phyloP scores from a whole-genome alignment of 2,888 invertebrate species.

The Sialis lutaria region DNA sequence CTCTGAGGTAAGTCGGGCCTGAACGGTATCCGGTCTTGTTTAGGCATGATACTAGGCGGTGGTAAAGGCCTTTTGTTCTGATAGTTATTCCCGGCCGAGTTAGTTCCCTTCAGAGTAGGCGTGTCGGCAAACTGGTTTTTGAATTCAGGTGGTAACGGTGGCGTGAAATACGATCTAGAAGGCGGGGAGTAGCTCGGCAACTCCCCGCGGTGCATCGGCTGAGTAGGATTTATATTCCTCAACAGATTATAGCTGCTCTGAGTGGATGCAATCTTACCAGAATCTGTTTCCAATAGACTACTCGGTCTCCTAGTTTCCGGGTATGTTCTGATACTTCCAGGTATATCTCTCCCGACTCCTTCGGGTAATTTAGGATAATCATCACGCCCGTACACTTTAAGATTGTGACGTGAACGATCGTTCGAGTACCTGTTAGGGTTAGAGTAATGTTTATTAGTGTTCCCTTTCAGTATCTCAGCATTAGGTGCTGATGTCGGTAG shows the following conservation, averaged over 20 bases:
- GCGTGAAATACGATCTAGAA: conserved; percentile 61
- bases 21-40: conserved; percentile 69
- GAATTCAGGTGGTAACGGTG: conserved; percentile 68
- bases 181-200: conserved; percentile 73
- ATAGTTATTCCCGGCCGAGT: conserved; percentile 41
- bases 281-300: conserved; percentile 4
- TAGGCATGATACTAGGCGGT: conserved; percentile 67
- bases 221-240: conserved; percentile 40
- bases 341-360: conserved; percentile 1
- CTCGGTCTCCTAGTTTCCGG: conserved; percentile 5
- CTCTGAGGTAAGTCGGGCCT: conserved; percentile 40
- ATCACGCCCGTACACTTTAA: conserved; percentile 10
- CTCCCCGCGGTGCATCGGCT: conserved; percentile 43
- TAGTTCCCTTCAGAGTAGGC: conserved; percentile 63
- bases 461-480: conserved; percentile 61
- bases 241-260: conserved; percentile 31
- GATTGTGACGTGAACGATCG: conserved; percentile 23
- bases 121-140: conserved; percentile 78
- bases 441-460: conserved; percentile 57
- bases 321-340: conserved; percentile 3
- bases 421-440: conserved; percentile 45
- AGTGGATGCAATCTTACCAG: conserved; percentile 4
- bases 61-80: conserved; percentile 61
- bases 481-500: conserved; percentile 59
- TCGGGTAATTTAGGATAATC: conserved; percentile 2